These are phyloP conservation scores for Tachina grossa DNA, from an alignment of 2,888 invertebrate species.

Conservation along the genomic window DNA sequence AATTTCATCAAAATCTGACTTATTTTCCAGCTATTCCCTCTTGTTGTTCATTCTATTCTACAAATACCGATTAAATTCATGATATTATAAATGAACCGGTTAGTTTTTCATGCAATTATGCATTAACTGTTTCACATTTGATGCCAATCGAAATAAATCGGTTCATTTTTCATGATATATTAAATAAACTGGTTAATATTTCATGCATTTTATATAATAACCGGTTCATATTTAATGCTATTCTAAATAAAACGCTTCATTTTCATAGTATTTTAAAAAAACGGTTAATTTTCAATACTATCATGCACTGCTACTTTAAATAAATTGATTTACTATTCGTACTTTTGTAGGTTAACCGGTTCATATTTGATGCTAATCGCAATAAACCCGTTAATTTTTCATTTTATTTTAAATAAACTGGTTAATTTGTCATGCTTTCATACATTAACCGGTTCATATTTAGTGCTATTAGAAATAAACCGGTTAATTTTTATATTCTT, in stretches of 20 bases:
- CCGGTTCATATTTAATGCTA: not conserved
- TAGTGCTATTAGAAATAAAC: too few species aligned
- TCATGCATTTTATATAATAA: not conserved
- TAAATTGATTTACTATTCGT: too few species aligned
- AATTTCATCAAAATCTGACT: too few species aligned
- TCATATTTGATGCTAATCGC: too few species aligned
- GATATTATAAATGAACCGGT: not conserved
- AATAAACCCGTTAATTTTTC: too few species aligned
- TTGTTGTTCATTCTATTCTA: not conserved
- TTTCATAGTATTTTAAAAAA: not conserved
- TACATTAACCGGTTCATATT: too few species aligned
- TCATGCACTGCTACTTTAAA: too few species aligned
- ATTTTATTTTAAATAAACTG: too few species aligned
- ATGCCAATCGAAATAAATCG: not conserved
- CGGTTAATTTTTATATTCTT: too few species aligned
- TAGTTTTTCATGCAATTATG: not conserved
- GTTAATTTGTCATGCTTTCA: too few species aligned
- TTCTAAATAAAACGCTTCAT: not conserved
- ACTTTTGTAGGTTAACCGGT: too few species aligned
- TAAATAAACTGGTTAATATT: not conserved
- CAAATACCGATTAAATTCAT: not conserved
- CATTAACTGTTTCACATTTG: not conserved
- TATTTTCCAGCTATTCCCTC: too few species aligned
- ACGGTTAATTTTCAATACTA: not conserved
- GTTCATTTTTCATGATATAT: not conserved